Evolutionary conservation across 1,140 invertebrate species (phyloP).

Genomic region (Arctopsyche grandis): DNA sequence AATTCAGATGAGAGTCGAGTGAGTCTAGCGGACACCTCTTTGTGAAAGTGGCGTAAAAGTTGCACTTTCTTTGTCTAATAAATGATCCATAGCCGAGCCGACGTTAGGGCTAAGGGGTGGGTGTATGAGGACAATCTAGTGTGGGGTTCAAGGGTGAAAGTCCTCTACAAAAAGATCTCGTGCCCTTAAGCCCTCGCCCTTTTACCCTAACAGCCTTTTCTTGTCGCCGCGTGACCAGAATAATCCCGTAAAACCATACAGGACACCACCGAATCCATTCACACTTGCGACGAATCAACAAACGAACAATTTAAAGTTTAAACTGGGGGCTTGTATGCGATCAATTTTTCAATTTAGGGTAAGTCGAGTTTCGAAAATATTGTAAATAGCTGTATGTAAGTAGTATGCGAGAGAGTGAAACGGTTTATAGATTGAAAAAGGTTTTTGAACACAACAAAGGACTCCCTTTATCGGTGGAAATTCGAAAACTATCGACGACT

Average conservation of each 20-base stretch:
- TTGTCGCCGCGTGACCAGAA: slow-evolving; percentile 47
- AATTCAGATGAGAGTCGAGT: no score
- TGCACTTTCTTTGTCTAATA: slow-evolving; percentile 38
- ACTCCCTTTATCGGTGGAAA: slow-evolving; percentile 22
- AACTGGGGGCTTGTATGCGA: neutral
- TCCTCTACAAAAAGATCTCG: slow-evolving; percentile 40
- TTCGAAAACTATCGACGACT: slow-evolving; percentile 40
- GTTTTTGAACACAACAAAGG: slow-evolving; percentile 33
- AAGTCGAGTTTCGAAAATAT: neutral
- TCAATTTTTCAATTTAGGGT: neutral
- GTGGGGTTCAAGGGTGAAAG: slow-evolving; percentile 39
- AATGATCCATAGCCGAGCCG: slow-evolving; percentile 22
- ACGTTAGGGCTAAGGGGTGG: neutral
- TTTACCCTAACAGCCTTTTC: slow-evolving; percentile 51
- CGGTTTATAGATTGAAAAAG: slow-evolving; percentile 34
- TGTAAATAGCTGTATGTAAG: neutral
- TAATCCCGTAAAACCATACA: neutral
- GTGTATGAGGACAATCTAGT: slow-evolving; percentile 2
- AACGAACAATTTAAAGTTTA: neutral
- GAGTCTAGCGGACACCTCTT: no score
- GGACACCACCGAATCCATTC: slow-evolving; percentile 4
- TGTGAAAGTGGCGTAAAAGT: slow-evolving; percentile 18
- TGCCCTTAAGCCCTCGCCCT: slow-evolving; percentile 43
- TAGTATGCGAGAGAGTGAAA: slow-evolving; percentile 10
- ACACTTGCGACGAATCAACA: neutral